Conservation (phyloP, 2,113 vertebrate species). For the Turnix velox region DNA sequence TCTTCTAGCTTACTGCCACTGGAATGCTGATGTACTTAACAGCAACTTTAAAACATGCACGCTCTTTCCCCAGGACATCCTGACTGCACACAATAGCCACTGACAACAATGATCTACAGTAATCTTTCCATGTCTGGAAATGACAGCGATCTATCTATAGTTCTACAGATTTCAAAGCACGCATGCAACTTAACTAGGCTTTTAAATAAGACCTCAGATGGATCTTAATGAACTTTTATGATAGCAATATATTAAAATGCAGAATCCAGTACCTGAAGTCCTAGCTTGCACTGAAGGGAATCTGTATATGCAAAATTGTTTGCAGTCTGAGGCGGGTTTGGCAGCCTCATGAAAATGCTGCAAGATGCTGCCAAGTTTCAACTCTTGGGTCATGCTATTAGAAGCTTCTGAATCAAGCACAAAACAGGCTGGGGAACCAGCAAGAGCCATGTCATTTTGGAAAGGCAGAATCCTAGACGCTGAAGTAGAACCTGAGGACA, state of each 20-base stretch:
- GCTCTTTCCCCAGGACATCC: slow-evolving; percentile 95
- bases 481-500: not conserved
- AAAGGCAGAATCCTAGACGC: not conserved
- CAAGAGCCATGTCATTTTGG: not conserved
- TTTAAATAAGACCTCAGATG: slow-evolving; percentile 22
- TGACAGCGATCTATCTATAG: slow-evolving; percentile 77
- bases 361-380: not conserved
- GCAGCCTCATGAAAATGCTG: not conserved
- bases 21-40: slow-evolving; percentile 65
- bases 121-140: slow-evolving; percentile 81
- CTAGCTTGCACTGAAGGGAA: not conserved
- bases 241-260: not conserved
- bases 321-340: not conserved
- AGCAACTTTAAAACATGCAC: slow-evolving; percentile 60
- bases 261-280: not conserved
- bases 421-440: not conserved
- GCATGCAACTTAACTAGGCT: slow-evolving; percentile 7
- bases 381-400: not conserved
- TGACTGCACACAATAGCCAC: slow-evolving; percentile 89
- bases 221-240: not conserved
- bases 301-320: not conserved
- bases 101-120: slow-evolving; percentile 78
- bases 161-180: slow-evolving; percentile 62
- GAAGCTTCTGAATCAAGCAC: not conserved
- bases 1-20: slow-evolving; percentile 43